Conservation (phyloP, 2,797 vertebrate species). For the Yasuhikotakia modesta region DNA sequence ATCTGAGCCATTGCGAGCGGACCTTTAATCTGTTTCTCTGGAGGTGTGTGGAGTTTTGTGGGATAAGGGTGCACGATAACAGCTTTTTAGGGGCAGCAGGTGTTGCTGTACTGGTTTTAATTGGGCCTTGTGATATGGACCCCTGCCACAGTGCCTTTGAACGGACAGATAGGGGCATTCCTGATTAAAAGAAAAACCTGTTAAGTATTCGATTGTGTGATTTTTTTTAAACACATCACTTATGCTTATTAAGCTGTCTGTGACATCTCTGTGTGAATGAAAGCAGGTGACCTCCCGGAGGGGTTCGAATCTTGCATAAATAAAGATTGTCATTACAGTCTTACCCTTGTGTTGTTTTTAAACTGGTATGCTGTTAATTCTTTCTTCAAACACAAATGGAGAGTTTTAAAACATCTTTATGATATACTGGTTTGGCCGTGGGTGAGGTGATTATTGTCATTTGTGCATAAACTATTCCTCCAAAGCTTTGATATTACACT, state of each 20-base stretch:
- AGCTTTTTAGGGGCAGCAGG: slow-evolving; percentile 65
- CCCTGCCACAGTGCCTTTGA: slow-evolving; percentile 64
- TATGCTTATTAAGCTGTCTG: slow-evolving; percentile 58
- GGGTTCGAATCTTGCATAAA: neutral
- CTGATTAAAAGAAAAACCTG: slow-evolving; percentile 67
- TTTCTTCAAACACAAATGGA: too few relatives aligned
- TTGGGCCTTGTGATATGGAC: slow-evolving; percentile 71
- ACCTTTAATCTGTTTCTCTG: slow-evolving; percentile 61
- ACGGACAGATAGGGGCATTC: slow-evolving; percentile 49
- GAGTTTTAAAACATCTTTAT: too few relatives aligned
- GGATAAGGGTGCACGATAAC: slow-evolving; percentile 59
- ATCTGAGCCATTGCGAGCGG: slow-evolving; percentile 8
- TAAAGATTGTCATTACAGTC: too few relatives aligned
- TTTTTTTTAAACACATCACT: slow-evolving; percentile 57
- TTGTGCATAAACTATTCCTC: too few relatives aligned
- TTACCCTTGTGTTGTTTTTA: too few relatives aligned
- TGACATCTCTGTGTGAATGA: slow-evolving; percentile 59
- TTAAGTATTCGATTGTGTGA: slow-evolving; percentile 63
- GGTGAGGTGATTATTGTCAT: too few relatives aligned
- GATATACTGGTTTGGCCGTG: too few relatives aligned
- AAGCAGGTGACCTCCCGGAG: slow-evolving; percentile 46
- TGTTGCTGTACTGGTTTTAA: slow-evolving; percentile 67
- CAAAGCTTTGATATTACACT: neutral
- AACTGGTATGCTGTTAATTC: too few relatives aligned
- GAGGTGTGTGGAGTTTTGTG: slow-evolving; percentile 53